Conservation (phyloP, 2,888 invertebrate species). For the Agriopis leucophaearia region DNA sequence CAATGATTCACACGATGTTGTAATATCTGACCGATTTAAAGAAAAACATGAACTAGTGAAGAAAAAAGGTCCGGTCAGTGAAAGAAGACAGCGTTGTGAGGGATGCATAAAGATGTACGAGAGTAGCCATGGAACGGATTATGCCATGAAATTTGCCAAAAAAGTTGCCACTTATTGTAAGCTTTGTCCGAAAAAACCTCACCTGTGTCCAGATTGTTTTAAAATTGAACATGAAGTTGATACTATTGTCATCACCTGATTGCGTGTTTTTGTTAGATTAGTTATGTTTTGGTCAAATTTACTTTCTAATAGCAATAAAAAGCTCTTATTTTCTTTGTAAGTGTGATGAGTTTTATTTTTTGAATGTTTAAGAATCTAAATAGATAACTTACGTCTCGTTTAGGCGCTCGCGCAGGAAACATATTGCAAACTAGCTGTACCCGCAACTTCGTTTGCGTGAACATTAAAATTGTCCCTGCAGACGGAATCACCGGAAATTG, state of each 20-base stretch:
- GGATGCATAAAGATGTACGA: conserved; percentile 38
- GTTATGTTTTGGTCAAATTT: neutral
- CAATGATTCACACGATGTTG: neutral
- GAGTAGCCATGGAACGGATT: conserved; percentile 28
- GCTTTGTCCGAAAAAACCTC: conserved; percentile 39
- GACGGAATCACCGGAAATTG: too few relatives aligned
- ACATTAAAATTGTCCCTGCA: too few relatives aligned
- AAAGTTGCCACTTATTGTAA: conserved; percentile 39
- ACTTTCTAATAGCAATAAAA: neutral
- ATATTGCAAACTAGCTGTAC: too few relatives aligned
- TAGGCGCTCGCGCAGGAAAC: too few relatives aligned
- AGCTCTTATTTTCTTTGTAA: neutral
- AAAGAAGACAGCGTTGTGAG: conserved; percentile 36
- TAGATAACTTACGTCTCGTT: too few relatives aligned
- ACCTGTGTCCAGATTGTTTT: conserved; percentile 40
- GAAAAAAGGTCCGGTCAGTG: conserved; percentile 25
- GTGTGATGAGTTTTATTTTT: too few relatives aligned
- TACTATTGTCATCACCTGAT: conserved; percentile 37
- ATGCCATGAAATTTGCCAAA: conserved; percentile 34
- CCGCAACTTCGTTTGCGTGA: too few relatives aligned
- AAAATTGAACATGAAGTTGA: conserved; percentile 34
- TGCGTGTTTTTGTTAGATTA: neutral
- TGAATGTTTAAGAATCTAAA: too few relatives aligned
- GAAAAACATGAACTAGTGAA: conserved; percentile 31
- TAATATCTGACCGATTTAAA: neutral